Evolutionary conservation across 2,113 vertebrate species (phyloP).

Genomic region (Osmerus mordax): DNA sequence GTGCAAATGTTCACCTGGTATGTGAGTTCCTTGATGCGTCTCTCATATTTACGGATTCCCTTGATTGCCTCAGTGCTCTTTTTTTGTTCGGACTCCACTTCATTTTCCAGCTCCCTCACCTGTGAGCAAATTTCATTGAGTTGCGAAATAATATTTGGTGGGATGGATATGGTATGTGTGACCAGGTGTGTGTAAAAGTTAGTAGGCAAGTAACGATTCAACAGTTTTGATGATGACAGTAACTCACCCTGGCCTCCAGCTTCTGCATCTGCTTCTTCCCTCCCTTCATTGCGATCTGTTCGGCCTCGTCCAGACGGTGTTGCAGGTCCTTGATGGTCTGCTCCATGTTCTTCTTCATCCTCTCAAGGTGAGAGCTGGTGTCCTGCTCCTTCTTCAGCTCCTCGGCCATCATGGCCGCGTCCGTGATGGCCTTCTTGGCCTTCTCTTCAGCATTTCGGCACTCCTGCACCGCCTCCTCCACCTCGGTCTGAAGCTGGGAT

Average conservation of each 20-base stretch:
- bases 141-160: neutral
- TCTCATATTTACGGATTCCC: constrained; percentile 87
- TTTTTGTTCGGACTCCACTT: constrained; percentile 73
- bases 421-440: constrained; percentile 70
- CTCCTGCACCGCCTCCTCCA: constrained; percentile 69
- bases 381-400: constrained; percentile 90
- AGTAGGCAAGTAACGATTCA: no score
- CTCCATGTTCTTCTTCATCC: constrained; percentile 74
- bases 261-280: constrained; percentile 78
- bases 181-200: neutral
- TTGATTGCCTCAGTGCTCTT: constrained; percentile 79
- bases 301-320: constrained; percentile 80
- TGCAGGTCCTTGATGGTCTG: constrained; percentile 75
- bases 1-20: constrained; percentile 73
- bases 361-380: constrained; percentile 87
- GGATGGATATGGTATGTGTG: neutral
- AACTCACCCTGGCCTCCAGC: constrained; percentile 70
- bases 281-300: constrained; percentile 82
- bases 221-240: no score
- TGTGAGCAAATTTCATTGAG: constrained; percentile 18
- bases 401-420: constrained; percentile 86
- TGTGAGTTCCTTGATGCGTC: constrained; percentile 87
- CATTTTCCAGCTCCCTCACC: constrained; percentile 85
- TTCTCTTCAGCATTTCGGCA: constrained; percentile 71
- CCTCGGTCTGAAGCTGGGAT: constrained; percentile 65